These are phyloP conservation scores for Hofmannophila pseudospretella DNA, from an alignment of 2,888 invertebrate species.

Conservation along the genomic window DNA sequence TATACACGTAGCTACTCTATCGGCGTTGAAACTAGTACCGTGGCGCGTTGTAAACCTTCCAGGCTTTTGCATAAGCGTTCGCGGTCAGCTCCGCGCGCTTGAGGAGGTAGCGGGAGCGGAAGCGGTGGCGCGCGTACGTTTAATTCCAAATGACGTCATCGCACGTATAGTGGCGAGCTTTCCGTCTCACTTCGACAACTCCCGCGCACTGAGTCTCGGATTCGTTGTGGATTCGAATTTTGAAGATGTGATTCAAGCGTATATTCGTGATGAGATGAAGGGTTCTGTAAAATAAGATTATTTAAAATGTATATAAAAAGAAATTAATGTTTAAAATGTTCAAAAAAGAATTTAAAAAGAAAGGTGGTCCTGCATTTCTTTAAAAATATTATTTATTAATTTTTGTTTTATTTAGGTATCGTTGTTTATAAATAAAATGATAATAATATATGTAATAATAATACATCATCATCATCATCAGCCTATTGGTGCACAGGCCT, in stretches of 20 bases:
- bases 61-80: constrained; percentile 45
- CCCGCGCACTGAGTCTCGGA: constrained; percentile 45
- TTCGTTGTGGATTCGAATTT: constrained; percentile 46
- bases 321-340: too few species aligned
- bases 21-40: constrained; percentile 28
- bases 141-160: constrained; percentile 34
- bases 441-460: too few species aligned
- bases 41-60: constrained; percentile 53
- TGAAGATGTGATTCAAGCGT: constrained; percentile 41
- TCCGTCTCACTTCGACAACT: constrained; percentile 47
- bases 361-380: too few species aligned
- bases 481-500: too few species aligned
- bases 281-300: background rate
- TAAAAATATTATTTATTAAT: too few species aligned
- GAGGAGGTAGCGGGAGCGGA: constrained; percentile 40
- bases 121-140: constrained; percentile 38
- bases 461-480: too few species aligned
- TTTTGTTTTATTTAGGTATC: too few species aligned
- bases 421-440: too few species aligned
- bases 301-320: too few species aligned
- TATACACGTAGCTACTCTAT: constrained; percentile 38
- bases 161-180: constrained; percentile 45
- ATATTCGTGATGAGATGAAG: constrained; percentile 32
- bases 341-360: too few species aligned
- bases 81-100: constrained; percentile 46